Percentiles rank a stretch among this genome's conserved stretches.
These are phyloP conservation scores for Neopipo cinnamomea DNA, from an alignment of 2,113 vertebrate species.

Conservation along the genomic window DNA sequence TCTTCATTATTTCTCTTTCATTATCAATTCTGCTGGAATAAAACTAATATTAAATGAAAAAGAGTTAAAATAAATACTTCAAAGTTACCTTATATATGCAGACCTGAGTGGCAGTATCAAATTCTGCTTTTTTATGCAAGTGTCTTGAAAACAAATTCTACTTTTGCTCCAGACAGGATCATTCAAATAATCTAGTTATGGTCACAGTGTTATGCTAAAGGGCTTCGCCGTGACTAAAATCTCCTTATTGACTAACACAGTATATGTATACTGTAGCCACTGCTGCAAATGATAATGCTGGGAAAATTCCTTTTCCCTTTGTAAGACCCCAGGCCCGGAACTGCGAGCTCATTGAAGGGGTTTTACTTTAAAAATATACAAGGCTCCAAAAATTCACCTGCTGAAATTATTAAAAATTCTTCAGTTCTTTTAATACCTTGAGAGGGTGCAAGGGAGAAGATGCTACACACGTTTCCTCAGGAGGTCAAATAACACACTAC, in stretches of 20 bases:
- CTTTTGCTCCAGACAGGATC: not conserved
- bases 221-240: not conserved
- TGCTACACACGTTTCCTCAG: not conserved
- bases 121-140: not conserved
- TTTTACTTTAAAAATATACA: not conserved
- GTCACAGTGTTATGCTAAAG: not conserved
- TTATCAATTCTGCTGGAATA: not conserved
- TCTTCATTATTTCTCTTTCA: not conserved
- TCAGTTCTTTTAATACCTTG: not conserved
- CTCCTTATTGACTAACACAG: not conserved
- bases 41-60: not conserved
- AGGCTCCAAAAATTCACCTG: not conserved
- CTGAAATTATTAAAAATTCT: not conserved
- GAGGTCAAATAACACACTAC: not conserved
- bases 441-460: not conserved
- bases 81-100: not conserved
- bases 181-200: not conserved
- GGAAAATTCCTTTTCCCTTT: not conserved
- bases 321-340: too few relatives aligned
- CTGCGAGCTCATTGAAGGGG: too few relatives aligned
- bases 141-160: not conserved
- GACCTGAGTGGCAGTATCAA: not conserved
- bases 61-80: not conserved
- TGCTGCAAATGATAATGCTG: not conserved
- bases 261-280: not conserved